These are phyloP conservation scores for Lithobates pipiens DNA, from an alignment of 2,797 vertebrate genomes.

Conservation along the genomic window DNA sequence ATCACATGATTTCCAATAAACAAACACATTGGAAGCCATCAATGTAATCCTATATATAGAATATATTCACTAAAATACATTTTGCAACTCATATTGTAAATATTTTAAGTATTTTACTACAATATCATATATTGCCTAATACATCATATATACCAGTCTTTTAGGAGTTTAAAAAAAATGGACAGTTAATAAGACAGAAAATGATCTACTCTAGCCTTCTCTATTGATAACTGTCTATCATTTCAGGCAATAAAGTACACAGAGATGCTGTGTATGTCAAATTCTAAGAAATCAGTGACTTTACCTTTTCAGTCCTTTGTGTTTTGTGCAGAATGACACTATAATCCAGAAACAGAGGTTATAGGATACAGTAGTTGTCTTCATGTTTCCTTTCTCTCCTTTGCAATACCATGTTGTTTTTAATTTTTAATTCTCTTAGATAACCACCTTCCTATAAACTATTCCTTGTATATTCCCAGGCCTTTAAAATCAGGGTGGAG, in stretches of 20 bases:
- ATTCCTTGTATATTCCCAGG: slow-evolving; percentile 69
- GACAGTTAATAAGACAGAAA: not conserved
- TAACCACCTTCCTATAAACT: slow-evolving; percentile 74
- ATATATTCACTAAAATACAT: too few species aligned
- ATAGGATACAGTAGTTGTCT: slow-evolving; percentile 71
- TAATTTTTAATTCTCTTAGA: slow-evolving; percentile 71
- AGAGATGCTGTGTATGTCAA: not conserved
- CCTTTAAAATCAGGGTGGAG: slow-evolving; percentile 72
- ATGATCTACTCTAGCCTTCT: not conserved
- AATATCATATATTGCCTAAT: not conserved
- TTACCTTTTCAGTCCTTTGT: slow-evolving; percentile 70
- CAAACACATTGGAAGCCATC: too few species aligned
- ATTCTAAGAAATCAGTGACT: slow-evolving; percentile 69
- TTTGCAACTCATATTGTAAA: not conserved
- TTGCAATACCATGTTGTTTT: slow-evolving; percentile 67
- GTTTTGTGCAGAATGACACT: slow-evolving; percentile 75
- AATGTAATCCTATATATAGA: too few species aligned
- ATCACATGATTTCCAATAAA: too few species aligned
- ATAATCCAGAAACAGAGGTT: slow-evolving; percentile 71
- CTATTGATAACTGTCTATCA: not conserved
- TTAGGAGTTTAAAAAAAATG: not conserved
- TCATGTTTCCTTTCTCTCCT: slow-evolving; percentile 70
- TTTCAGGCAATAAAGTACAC: not conserved
- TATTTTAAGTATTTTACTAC: not conserved
- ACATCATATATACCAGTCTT: not conserved